These are phyloP conservation scores for Hydrocynus forskahlii DNA, from an alignment of 2,797 vertebrate genomes.

Conservation along the genomic window DNA sequence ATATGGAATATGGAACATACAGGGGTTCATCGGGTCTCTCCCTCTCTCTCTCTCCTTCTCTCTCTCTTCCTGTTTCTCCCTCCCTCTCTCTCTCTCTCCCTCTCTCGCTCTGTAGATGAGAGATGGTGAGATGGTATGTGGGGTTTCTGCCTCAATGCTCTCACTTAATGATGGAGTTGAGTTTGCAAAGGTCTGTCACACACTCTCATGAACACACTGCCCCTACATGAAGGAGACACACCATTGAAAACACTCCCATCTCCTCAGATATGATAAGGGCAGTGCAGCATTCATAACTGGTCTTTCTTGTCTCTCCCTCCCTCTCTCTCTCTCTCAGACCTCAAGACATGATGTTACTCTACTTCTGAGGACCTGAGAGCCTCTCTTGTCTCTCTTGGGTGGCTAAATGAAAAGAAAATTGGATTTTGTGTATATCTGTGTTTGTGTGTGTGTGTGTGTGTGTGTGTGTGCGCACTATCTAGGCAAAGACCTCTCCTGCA, in stretches of 20 bases:
- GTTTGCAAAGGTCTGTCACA: conserved; percentile 19
- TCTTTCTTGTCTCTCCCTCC: not conserved
- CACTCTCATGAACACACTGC: not conserved
- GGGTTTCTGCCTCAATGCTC: conserved; percentile 31
- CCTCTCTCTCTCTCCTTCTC: conserved; percentile 1
- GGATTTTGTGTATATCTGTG: not conserved
- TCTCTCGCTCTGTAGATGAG: not conserved
- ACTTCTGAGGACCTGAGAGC: conserved; percentile 14
- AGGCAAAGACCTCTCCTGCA: not conserved
- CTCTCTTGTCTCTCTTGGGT: conserved; percentile 37
- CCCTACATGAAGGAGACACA: not conserved
- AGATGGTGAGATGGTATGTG: not conserved
- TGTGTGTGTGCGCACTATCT: not conserved
- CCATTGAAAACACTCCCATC: conserved; percentile 20
- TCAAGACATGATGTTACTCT: not conserved
- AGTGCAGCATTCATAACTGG: not conserved
- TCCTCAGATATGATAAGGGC: conserved; percentile 28
- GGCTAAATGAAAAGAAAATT: conserved; percentile 31
- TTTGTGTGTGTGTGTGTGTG: conserved; percentile 16
- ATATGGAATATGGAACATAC: too few species aligned
- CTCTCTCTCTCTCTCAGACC: not conserved
- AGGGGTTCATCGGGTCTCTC: not conserved
- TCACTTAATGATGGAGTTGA: conserved; percentile 11
- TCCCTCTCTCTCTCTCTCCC: not conserved
- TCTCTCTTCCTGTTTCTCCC: not conserved